Evolutionary conservation across 2,888 invertebrate species (phyloP), one percentile per base, ranked within the genome.

Genomic region (Minunthozetes semirufus): DNA sequence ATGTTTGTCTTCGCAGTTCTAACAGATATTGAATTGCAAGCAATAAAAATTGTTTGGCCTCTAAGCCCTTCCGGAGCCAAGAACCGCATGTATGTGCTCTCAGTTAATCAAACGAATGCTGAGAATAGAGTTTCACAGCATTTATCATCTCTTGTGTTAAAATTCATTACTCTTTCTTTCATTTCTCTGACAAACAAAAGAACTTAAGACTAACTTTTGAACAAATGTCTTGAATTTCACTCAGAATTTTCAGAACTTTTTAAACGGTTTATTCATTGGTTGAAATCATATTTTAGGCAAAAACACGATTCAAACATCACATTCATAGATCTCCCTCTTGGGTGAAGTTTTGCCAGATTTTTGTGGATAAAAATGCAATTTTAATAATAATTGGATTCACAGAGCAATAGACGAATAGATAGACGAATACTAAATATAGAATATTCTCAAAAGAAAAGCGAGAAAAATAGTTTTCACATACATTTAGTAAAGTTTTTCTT

Each of bases 21-120:
- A 70, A 70, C 48, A 66, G 25, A 70, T 66, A 48, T 70, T 46
- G 27, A 48, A 70, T 46, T 46, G 70, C 70, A 70, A 25, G 70
- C 27, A 70, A 70, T 70, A 70, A 70, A 70, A 70, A 46, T 70
- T 13, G 27, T 70, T 38, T 46, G 70, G 46, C 33, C 33, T 42
- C 25, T 27, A 70, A 70, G 70, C 48, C 70, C 70, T 46, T 46
- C 46, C 42, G 48, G 70, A 27, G 70, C 70, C 25, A 25, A 70
- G 48, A 70, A 33, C 38, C n/a, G 0, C 46, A 66, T 33, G 19
- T 33, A 63, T 66, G 66, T 22, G 27, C 38, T 15, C 42, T 42
- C 19, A 66, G 38, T 66, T 42, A 9, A 66, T 66, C 33, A 66
- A 66, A n/a, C 29, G 19, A 27, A 9, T 6, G 25, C 8, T 59